Evolutionary conservation across 1,140 invertebrate species (phyloP), one percentile per base, ranked within the genome.

Genomic region (Drosophila nannoptera): DNA sequence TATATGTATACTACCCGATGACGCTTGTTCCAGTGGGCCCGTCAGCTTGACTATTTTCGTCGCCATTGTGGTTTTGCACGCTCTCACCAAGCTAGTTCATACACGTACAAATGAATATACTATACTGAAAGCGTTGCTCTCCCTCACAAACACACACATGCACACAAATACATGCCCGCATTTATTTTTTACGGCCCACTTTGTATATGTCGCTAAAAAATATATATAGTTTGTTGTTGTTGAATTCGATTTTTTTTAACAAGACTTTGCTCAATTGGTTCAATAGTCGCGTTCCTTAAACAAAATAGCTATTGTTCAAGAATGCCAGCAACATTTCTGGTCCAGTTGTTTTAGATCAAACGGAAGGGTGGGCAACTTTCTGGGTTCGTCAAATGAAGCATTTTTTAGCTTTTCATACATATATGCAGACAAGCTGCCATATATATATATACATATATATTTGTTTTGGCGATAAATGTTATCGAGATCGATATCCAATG

Each of bases 201-300:
- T 64, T 64, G 52, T 64, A 50, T 50, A 49, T 63, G 48, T 53
- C 33, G 54, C 43, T 55, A 31, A 35, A 67, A 77, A 74, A 69
- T 50, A 71, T 2, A 69, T 55, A 43, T 60, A 40, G 29, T 71
- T 53, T 63, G 49, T 69, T 63, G 49, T 69, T 52, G 49, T 54
- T 58, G 52, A 61, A 75, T 72, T 64, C 68, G 61, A 22, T 22
- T 22, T 43, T 58, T 67, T 70, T 69, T 53, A 75, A 77, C 54
- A 76, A 76, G 66, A 69, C 72, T 81, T 66, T 64, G 77, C 77
- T 77, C 81, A 86, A 84, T 86, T 81, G 73, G 80, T 83, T 83
- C 66, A 83, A 82, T 83, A 77, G 75, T 69, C 58, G 54, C 16
- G 54, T 71, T 76, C 66, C 45, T 52, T 5, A 64, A 69, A 55